Conservation (phyloP, 2,888 invertebrate genomes). For the Hydraecia micacea region DNA sequence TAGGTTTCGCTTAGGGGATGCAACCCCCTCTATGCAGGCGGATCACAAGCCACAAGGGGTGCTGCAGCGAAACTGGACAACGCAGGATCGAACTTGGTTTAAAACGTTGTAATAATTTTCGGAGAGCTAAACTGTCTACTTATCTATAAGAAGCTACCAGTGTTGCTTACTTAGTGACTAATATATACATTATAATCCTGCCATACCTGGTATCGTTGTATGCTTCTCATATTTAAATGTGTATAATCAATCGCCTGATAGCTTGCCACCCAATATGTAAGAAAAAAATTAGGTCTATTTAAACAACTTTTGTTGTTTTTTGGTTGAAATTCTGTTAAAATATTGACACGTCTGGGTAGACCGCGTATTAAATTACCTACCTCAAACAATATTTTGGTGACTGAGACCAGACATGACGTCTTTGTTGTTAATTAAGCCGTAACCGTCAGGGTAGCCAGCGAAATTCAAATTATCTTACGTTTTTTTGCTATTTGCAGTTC, state of each 20-base stretch:
- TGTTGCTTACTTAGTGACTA: neutral
- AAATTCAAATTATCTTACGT: too few relatives aligned
- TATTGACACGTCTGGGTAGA: neutral
- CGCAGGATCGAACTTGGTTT: constrained; percentile 7
- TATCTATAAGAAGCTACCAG: neutral
- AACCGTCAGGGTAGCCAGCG: too few relatives aligned
- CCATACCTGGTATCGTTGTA: neutral
- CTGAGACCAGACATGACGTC: neutral
- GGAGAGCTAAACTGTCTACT: neutral
- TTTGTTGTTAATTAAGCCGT: neutral
- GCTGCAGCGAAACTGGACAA: constrained; percentile 9
- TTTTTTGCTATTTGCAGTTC: too few relatives aligned
- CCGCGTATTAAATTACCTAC: neutral
- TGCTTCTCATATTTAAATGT: constrained; percentile 1
- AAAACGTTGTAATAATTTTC: neutral
- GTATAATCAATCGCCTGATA: neutral
- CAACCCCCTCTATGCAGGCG: constrained; percentile 4
- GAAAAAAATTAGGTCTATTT: neutral
- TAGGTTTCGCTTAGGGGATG: neutral
- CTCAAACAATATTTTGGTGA: neutral
- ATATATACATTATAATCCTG: neutral
- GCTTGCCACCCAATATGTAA: neutral
- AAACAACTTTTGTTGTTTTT: neutral
- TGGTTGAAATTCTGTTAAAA: neutral
- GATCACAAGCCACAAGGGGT: neutral